Evolutionary conservation across 2,888 invertebrate genomes (phyloP), one percentile per base, ranked within the genome.

Genomic region (Brachyopa scutellaris): DNA sequence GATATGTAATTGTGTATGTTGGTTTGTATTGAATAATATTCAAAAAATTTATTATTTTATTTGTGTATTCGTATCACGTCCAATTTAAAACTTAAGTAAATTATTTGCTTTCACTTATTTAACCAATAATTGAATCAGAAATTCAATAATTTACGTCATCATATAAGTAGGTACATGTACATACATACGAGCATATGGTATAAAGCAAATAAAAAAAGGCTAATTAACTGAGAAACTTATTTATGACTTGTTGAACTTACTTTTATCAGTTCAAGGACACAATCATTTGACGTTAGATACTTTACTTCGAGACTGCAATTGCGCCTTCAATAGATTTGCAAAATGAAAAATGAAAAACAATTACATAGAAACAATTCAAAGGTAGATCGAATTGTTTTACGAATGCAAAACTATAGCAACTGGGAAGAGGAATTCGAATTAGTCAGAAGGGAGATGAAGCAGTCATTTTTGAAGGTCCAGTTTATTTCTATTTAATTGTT

Each of bases 391-490:
- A 13, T 66, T 45, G 45, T 45, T 66, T 31, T 31, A 57, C 33
- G 57, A 74, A 57, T 42, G 42, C 59, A 79, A 73, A 47, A 38
- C 38, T 51, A 31, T n/a, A 45, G 45, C 45, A 77, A 82, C 59
- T 66, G 64, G 76, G 76, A 82, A 82, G 82, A 76, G 70, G 69
- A 82, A 76, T 70, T 53, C 13, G 15, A 76, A 59, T 82, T 64
- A 69, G 45, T 69, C 49, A 62, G 64, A 49, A 51, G 49, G 53
- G n/a, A n/a, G n/a, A n/a, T n/a, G n/a, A 45, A 19, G 67, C 64
- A 57, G 69, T 74, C 76, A 69, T 47, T 49, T 59, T 62, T 69
- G 73, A 76, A 82, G 76, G 80, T 74, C 64, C 15, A 45, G 9
- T 69, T 78, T 47, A 57, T 59, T 78, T 64, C 38, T 11, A 17